These are phyloP conservation scores for Amblyopsis hoosieri DNA, from an alignment of 2,797 vertebrate genomes.

Conservation along the genomic window DNA sequence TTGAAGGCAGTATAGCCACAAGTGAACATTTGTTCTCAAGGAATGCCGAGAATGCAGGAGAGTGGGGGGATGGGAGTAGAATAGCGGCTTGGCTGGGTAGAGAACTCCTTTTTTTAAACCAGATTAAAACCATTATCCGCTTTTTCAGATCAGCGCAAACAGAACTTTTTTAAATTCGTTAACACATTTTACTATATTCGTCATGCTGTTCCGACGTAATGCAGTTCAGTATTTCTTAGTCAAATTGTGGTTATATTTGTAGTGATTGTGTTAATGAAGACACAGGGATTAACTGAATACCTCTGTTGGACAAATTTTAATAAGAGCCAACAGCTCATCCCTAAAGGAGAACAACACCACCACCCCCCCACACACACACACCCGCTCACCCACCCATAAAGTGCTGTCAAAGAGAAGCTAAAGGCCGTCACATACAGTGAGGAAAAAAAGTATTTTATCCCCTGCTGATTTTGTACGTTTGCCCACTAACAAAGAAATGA, in stretches of 20 bases:
- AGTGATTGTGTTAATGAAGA: constrained; percentile 3
- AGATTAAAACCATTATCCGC: constrained; percentile 70
- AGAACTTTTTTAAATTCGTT: neutral
- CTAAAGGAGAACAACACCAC: neutral
- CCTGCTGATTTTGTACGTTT: too few relatives aligned
- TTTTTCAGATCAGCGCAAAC: constrained; percentile 31
- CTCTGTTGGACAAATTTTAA: neutral
- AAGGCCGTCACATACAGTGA: neutral
- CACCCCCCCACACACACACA: too few relatives aligned
- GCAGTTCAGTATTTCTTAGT: neutral
- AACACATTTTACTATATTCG: neutral
- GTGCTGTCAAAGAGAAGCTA: neutral
- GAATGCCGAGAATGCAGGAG: constrained; percentile 87
- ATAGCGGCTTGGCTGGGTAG: constrained; percentile 57
- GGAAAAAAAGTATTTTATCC: too few relatives aligned
- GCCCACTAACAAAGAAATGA: too few relatives aligned
- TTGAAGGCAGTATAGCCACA: constrained; percentile 87
- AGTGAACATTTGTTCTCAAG: constrained; percentile 90
- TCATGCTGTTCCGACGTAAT: too few relatives aligned
- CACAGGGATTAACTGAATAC: constrained; percentile 1
- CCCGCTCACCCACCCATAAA: too few relatives aligned
- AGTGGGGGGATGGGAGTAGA: constrained; percentile 78
- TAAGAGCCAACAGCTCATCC: too few relatives aligned
- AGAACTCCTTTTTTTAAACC: constrained; percentile 64
- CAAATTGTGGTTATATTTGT: neutral